Evolutionary conservation across 2,888 invertebrate genomes (phyloP), one percentile per base, ranked within the genome.

Genomic region (Luffia ferchaultella): DNA sequence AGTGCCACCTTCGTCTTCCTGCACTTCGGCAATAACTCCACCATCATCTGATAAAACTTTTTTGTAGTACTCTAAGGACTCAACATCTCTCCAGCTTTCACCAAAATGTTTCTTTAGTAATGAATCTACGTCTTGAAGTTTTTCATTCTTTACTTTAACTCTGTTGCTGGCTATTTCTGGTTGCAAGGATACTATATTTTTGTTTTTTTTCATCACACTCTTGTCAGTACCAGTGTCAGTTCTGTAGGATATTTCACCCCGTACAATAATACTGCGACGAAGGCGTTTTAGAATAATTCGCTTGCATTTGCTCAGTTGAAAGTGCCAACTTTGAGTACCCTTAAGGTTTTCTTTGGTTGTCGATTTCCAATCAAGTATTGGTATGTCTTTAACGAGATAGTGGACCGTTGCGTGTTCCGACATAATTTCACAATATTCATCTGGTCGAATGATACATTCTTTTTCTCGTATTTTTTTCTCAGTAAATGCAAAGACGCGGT

Each of bases 371-470:
- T 30, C 30, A 12, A 30, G 12, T 7, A 30, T 30, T 12, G 30
- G 30, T 30, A 30, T 12, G 3, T 30, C 30, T 3, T 30, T 12
- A 46, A 52, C 51, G 43, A 52, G 51, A 43, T 43, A 16, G 1
- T 53, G 16, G 41, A 54, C 53, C 46, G 55, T 56, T 16, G 52
- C 54, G 41, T 57, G 52, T 43, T 54, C 48, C 30, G 30, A 3
- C 30, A 30, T 30, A 12, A 30, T 12, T 7, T 30, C 30, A 12
- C 3, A 7, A 30, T 50, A 50, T 5, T 30, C 18, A 3, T 45
- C 30, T 40, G 45, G 50, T 12, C 18, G 3, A n/a, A 15, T 5
- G 7, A 50, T 40, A 9, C 5, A 12, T 20, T 20, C 16, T 15
- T n/a, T 5, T 30, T 20, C 16, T 20, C 18, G 15, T 16, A 30